Base-by-base conservation (phyloP, 2,797 vertebrate species). In the Girardinus metallicus region DNA sequence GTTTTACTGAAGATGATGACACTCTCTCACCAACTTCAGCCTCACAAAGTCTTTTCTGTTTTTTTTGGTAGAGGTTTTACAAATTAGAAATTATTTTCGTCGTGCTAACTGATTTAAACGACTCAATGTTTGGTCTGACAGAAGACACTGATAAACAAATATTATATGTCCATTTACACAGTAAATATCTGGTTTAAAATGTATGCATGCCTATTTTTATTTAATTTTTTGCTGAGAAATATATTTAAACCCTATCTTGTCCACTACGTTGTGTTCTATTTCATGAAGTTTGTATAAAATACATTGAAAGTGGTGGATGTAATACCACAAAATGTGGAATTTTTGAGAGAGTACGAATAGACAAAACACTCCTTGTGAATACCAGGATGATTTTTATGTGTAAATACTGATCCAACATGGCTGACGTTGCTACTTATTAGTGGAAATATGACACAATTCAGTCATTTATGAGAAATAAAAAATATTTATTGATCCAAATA, bases 401-500 rank as follows among this genome's bases (percentile, higher is more conserved):
- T 90, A 89, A 83, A 87, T 87, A 80, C 83, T 86, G 84, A 91
- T 92, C 86, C 85, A 89, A 93, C 82, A 71, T 64, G 72, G 55
- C 79, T 87, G 80, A 87, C 81, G 86, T 82, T 82, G 79, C 74
- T 2, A 16, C 73, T 80, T 74, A 85, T 80, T 74, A 44, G 10
- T 31, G 29, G 70, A 86, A 79, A 86, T 60, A 85, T 77, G 51
- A 87, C 80, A 86, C 66, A 0, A 31, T 49, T 74, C 51, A 68
- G 71, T 51, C 16, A 41, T 78, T 82, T 16, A 44, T 79, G 78
- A 29, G 21, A 85, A 74, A 81, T 31, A 5, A 79, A 72, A 77
- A 34, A 16, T 66, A 78, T 94, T 93, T 91, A 94, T 92, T 94
- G 47, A 83, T 80, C 79, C n/a, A 88, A 82, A 82, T 77, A 31